Evolutionary conservation across 2,888 invertebrate species (phyloP), one percentile per base, ranked within the genome.

Genomic region (Acrobasis repandana): DNA sequence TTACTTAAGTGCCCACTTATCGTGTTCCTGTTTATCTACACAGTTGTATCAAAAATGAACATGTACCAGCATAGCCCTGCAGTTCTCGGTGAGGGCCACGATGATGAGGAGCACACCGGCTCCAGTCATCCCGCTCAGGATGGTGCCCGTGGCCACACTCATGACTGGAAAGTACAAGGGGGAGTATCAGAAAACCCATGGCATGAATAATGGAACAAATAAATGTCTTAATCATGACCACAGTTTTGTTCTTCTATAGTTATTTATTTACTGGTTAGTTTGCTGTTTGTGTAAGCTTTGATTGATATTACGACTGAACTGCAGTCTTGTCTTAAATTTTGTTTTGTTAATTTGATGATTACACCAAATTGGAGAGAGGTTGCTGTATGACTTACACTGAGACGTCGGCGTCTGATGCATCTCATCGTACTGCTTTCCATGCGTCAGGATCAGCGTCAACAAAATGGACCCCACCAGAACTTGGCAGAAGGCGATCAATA

Each of bases 31-130:
- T 28, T 28, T 28, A 28, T 28, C 28, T 28, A 28, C 28, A 28
- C 6, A 28, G 6, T 28, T 11, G 11, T 14, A 38, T 10, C 1
- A 14, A 14, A 38, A 6, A 14, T 38, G 14, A 38, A 4, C 5
- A 43, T 34, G 3, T 38, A 54, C 91, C 77, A 91, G 79, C 90
- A 91, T 90, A 6, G 90, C 86, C n/a, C 90, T 76, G 65, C 91
- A 90, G 73, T 90, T 90, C 63, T 90, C 91, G 0, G 90, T 90
- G 9, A 91, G 80, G 0, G 91, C 88, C 8, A 91, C 91, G 0
- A 88, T 70, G 58, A 90, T 86, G 20, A 90, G 81, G 1, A 91
- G 72, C 0, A 86, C 36, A 0, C 91, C 90, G 0, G 91, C 90
- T 0, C 91, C 90, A 0, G 85, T 85, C 18, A 90, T 72, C 0